Conservation (phyloP, 2,888 invertebrate genomes). For the Cetonia aurata region DNA sequence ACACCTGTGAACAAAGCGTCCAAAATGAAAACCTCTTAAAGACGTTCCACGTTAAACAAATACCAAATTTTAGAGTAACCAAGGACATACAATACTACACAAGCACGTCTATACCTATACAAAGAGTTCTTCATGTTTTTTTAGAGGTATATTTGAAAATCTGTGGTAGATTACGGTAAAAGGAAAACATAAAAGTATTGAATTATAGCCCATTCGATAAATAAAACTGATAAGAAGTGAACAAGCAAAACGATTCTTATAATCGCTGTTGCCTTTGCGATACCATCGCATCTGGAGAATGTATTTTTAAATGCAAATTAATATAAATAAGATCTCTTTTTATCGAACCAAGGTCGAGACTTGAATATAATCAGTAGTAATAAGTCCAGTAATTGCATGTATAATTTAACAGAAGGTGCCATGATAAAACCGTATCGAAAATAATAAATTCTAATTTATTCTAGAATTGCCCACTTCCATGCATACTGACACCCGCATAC, state of each 20-base stretch:
- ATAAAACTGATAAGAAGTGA: conserved; percentile 21
- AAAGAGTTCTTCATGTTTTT: too few relatives aligned
- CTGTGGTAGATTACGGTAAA: too few relatives aligned
- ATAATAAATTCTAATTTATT: conserved; percentile 64
- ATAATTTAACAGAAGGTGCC: conserved; percentile 64
- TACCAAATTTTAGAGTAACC: too few relatives aligned
- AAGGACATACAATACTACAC: too few relatives aligned
- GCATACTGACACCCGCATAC: conserved; percentile 50
- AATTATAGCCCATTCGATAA: too few relatives aligned
- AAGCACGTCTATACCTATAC: too few relatives aligned
- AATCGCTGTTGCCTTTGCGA: conserved; percentile 45
- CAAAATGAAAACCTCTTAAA: too few relatives aligned
- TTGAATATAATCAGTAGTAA: conserved; percentile 58
- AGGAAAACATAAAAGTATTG: too few relatives aligned
- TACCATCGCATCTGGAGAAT: conserved; percentile 44
- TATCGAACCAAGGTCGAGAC: conserved; percentile 56
- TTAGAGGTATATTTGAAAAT: too few relatives aligned
- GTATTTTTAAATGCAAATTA: conserved; percentile 57
- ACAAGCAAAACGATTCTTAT: conserved; percentile 51
- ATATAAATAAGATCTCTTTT: conserved; percentile 56
- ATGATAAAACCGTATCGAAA: conserved; percentile 63
- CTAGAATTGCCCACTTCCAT: conserved; percentile 56
- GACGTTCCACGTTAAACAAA: too few relatives aligned
- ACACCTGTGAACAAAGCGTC: too few relatives aligned
- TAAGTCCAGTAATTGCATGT: conserved; percentile 58